Conservation (phyloP, 1,140 invertebrate genomes). For the Cotesia typhae region DNA sequence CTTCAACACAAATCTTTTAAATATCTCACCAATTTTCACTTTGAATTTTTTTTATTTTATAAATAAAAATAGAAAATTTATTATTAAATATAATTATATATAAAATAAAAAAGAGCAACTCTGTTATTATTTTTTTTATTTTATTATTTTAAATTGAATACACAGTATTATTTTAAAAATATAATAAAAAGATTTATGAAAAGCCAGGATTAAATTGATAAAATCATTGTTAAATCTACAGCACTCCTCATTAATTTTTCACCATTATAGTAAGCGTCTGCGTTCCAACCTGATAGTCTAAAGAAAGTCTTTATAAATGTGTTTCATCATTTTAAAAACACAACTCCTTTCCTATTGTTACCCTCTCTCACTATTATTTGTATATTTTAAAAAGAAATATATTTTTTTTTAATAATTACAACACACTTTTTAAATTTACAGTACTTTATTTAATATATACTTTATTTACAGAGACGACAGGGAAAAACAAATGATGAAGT, state of each 20-base stretch:
- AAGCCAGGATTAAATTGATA: neutral
- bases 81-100: too few species aligned
- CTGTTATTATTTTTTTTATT: neutral
- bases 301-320: conserved; percentile 20
- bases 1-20: too few species aligned
- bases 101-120: neutral
- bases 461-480: conserved; percentile 55
- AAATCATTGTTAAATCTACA: conserved; percentile 18
- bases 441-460: too few species aligned
- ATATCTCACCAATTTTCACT: neutral
- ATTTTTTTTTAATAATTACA: conserved; percentile 8
- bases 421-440: conserved; percentile 38
- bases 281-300: conserved; percentile 32
- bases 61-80: too few species aligned
- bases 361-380: neutral
- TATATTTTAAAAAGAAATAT: conserved; percentile 18
- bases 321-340: conserved; percentile 30
- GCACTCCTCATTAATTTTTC: conserved; percentile 21
- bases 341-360: conserved; percentile 11
- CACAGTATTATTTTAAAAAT: neutral
- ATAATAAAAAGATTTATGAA: neutral
- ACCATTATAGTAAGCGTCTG: conserved; percentile 19
- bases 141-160: neutral
- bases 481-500: conserved; percentile 55
- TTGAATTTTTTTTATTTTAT: neutral